Conservation (phyloP, 2,797 vertebrate species). For the Muscicapa comitata region DNA sequence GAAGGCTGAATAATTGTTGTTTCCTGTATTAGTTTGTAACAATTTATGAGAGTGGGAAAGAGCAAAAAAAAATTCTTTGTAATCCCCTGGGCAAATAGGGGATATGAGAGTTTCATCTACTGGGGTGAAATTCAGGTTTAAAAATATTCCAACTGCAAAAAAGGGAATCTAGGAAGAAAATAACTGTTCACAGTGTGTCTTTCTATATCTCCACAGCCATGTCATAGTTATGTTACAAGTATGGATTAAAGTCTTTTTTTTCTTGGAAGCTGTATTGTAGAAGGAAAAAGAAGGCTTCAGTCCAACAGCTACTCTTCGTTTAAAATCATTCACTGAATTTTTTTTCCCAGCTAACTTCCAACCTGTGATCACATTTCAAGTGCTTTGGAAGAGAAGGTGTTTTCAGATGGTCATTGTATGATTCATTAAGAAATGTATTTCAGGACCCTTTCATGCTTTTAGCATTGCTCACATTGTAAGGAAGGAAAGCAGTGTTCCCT, state of each 20-base stretch:
- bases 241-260: neutral
- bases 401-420: neutral
- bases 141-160: conserved; percentile 8
- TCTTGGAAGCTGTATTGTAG: neutral
- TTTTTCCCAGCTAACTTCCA: neutral
- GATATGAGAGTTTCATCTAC: neutral
- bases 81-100: conserved; percentile 1
- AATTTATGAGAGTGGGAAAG: conserved; percentile 19
- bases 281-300: neutral
- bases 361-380: conserved; percentile 2
- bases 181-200: neutral
- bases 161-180: neutral
- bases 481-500: neutral
- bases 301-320: neutral
- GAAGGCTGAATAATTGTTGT: conserved; percentile 52
- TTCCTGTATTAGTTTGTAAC: conserved; percentile 46
- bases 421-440: neutral
- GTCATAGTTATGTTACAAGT: neutral
- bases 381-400: neutral
- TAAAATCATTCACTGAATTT: neutral
- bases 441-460: neutral
- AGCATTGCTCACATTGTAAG: neutral
- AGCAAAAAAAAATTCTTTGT: neutral
- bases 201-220: neutral
- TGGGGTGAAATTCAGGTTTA: neutral